phyloP scores from a whole-genome alignment of 2,113 vertebrate genomes.

The Pelodiscus sinensis region DNA sequence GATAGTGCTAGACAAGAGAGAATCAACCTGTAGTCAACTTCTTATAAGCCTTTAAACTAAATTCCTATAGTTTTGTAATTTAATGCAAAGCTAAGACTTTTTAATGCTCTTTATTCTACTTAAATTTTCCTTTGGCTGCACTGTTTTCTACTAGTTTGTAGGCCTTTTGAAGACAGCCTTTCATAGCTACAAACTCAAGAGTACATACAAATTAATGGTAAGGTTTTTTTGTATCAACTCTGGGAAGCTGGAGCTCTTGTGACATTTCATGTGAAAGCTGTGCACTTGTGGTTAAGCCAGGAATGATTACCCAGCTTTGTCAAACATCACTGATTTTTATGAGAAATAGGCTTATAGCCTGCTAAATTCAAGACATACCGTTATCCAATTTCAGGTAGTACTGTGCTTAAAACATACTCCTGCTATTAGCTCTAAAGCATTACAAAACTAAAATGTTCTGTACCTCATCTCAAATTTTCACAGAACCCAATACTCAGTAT shows the following conservation, averaged over 20 bases:
- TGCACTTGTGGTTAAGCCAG: constrained; percentile 1
- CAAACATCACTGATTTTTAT: constrained; percentile 54
- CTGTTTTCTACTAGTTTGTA: neutral
- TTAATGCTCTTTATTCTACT: neutral
- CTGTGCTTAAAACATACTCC: constrained; percentile 63
- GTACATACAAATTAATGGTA: neutral
- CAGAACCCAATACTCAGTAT: constrained; percentile 73
- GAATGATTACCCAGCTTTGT: constrained; percentile 26
- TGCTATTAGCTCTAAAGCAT: constrained; percentile 58
- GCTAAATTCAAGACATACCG: constrained; percentile 66
- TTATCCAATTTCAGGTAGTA: constrained; percentile 48
- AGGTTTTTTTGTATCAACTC: neutral
- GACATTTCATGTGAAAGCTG: neutral
- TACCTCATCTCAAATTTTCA: constrained; percentile 73
- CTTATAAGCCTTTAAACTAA: neutral
- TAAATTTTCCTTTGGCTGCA: neutral
- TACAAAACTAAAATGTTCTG: constrained; percentile 62
- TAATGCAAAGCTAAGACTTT: neutral
- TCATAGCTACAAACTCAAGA: neutral
- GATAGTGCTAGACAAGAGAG: no score
- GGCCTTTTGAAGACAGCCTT: neutral
- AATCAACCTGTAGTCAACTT: neutral
- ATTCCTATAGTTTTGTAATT: neutral
- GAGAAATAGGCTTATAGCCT: constrained; percentile 48
- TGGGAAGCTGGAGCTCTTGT: neutral